Conservation (phyloP, 2,888 invertebrate genomes). For the Melitaea athalia region DNA sequence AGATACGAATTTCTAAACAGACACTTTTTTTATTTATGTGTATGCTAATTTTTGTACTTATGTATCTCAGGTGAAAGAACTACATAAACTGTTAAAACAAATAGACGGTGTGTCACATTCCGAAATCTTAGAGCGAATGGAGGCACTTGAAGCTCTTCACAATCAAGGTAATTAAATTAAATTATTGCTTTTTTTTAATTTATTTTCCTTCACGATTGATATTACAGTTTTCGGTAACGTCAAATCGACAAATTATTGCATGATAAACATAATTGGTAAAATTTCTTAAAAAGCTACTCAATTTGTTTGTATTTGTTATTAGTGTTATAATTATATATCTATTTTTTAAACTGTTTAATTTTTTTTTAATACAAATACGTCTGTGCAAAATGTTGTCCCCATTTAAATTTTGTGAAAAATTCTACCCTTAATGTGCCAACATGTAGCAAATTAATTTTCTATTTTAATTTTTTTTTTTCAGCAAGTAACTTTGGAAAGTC, state of each 20-base stretch:
- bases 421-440: not conserved
- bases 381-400: not conserved
- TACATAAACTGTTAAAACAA: conserved; percentile 94
- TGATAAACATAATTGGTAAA: no score
- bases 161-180: conserved; percentile 88
- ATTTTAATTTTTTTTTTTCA: conserved; percentile 55
- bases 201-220: not conserved
- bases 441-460: not conserved
- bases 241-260: no score
- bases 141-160: conserved; percentile 92
- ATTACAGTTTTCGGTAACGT: no score
- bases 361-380: no score
- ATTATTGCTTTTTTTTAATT: not conserved
- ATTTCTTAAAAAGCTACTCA: no score
- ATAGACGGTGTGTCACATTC: conserved; percentile 88
- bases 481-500: conserved; percentile 94
- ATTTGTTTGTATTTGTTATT: no score
- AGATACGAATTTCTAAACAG: no score
- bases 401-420: not conserved
- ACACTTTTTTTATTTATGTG: not conserved
- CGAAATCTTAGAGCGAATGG: conserved; percentile 92
- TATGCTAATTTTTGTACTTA: not conserved
- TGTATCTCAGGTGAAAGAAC: conserved; percentile 85
- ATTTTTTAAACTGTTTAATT: no score
- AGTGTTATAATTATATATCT: no score